Conservation (phyloP, 1,140 invertebrate species). For the Coelopa frigida region DNA sequence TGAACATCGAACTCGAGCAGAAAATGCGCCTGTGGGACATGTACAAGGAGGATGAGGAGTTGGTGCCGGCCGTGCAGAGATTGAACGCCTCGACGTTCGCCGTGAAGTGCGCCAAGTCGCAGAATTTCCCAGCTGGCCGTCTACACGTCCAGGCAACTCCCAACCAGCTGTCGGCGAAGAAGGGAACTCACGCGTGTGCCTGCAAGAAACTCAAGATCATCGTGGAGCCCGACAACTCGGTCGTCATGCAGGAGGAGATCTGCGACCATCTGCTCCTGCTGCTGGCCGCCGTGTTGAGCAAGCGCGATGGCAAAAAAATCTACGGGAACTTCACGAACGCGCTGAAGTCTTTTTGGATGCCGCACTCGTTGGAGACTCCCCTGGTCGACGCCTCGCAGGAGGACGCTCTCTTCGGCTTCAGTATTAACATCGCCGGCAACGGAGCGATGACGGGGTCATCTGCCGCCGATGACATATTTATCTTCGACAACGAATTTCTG, state of each 20-base stretch:
- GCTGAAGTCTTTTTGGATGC: conserved; percentile 37
- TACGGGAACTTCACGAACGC: conserved; percentile 31
- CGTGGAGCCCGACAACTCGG: conserved; percentile 37
- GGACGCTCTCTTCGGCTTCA: conserved; percentile 17
- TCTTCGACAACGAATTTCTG: conserved; percentile 31
- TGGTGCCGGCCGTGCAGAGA: conserved; percentile 32
- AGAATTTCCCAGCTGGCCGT: conserved; percentile 28
- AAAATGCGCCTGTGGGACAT: conserved; percentile 33
- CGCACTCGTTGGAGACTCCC: conserved; percentile 25
- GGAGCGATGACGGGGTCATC: conserved; percentile 12
- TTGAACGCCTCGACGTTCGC: conserved; percentile 31
- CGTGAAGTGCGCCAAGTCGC: conserved; percentile 29
- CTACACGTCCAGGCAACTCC: conserved; percentile 33
- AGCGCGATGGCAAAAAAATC: conserved; percentile 27
- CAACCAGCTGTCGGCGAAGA: conserved; percentile 23
- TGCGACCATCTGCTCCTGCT: conserved; percentile 38
- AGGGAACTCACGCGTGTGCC: conserved; percentile 26
- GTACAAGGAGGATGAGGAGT: conserved; percentile 26
- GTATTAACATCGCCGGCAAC: conserved; percentile 16
- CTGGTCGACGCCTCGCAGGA: conserved; percentile 18
- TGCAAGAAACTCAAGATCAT: conserved; percentile 40
- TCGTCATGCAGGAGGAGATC: conserved; percentile 41
- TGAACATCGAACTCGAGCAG: conserved; percentile 31
- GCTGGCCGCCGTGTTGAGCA: conserved; percentile 32
- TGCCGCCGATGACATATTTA: conserved; percentile 29